Percentiles rank a stretch among this genome's conserved stretches.
These are phyloP conservation scores for Heteromyza rotundicornis DNA, from an alignment of 2,888 invertebrate genomes.

Conservation along the genomic window DNA sequence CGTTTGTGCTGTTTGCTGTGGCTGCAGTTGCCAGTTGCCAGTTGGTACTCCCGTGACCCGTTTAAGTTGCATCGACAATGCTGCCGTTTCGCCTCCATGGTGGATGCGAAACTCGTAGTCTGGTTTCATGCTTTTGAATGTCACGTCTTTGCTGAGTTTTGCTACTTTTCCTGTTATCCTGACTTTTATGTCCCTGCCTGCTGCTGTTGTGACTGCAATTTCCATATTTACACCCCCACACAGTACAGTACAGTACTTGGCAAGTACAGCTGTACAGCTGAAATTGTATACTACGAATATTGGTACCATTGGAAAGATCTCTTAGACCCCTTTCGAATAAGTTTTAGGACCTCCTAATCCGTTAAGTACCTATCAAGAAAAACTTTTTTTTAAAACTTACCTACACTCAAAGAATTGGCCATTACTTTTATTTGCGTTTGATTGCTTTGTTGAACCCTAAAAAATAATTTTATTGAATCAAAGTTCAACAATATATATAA, in stretches of 20 bases:
- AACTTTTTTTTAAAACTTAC: too few relatives aligned
- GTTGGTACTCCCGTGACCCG: background rate
- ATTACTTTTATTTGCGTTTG: too few relatives aligned
- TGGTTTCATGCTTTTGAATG: background rate
- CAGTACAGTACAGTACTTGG: background rate
- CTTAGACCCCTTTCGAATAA: too few relatives aligned
- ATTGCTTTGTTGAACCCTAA: too few relatives aligned
- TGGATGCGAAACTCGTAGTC: background rate
- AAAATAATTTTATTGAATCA: too few relatives aligned
- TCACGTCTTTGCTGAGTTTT: conserved; percentile 4
- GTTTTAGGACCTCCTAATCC: too few relatives aligned
- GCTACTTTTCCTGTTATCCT: background rate
- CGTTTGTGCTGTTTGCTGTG: background rate
- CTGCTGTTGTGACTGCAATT: background rate
- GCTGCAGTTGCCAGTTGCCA: background rate
- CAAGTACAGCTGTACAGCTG: too few relatives aligned
- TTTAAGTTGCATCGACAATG: background rate
- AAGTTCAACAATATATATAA: too few relatives aligned
- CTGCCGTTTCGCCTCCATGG: background rate
- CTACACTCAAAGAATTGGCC: too few relatives aligned
- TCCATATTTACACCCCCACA: background rate
- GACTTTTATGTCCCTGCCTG: background rate
- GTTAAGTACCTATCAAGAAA: too few relatives aligned
- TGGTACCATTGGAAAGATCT: too few relatives aligned
- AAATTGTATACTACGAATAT: too few relatives aligned